Conservation (phyloP, 1,140 invertebrate species). For the Limonius californicus region DNA sequence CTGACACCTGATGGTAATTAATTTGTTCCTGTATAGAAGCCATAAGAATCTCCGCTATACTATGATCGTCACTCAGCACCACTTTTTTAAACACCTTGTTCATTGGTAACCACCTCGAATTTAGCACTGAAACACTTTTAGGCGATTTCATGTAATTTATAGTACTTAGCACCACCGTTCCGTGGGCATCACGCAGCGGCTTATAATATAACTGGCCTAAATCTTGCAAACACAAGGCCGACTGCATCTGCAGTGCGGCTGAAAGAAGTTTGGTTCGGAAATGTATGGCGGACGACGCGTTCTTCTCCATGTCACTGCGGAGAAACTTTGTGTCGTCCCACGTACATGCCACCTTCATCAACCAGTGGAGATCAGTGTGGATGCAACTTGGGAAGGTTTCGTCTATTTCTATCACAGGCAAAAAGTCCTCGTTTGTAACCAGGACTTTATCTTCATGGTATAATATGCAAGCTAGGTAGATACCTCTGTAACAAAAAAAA, state of each 20-base stretch:
- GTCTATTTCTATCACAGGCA: conserved; percentile 94
- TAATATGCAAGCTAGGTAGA: conserved; percentile 87
- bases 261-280: conserved; percentile 89
- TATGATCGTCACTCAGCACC: conserved; percentile 63
- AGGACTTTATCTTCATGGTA: conserved; percentile 94
- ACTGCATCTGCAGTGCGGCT: conserved; percentile 89
- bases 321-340: conserved; percentile 94
- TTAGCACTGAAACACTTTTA: conserved; percentile 79
- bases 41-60: conserved; percentile 77
- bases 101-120: conserved; percentile 85
- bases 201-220: conserved; percentile 90
- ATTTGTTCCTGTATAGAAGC: conserved; percentile 86
- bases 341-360: conserved; percentile 94
- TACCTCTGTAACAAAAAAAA: conserved; percentile 62
- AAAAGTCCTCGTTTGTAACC: conserved; percentile 92
- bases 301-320: conserved; percentile 89
- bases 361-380: conserved; percentile 93
- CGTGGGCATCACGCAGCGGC: conserved; percentile 80
- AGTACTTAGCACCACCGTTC: conserved; percentile 85
- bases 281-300: conserved; percentile 82
- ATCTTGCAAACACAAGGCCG: conserved; percentile 84
- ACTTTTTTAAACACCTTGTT: conserved; percentile 61
- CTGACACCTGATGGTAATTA: conserved; percentile 84
- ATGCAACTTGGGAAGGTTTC: conserved; percentile 90
- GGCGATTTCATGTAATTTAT: conserved; percentile 79